Evolutionary conservation across 2,113 vertebrate species (phyloP).

Genomic region (Coptodon rendalli): DNA sequence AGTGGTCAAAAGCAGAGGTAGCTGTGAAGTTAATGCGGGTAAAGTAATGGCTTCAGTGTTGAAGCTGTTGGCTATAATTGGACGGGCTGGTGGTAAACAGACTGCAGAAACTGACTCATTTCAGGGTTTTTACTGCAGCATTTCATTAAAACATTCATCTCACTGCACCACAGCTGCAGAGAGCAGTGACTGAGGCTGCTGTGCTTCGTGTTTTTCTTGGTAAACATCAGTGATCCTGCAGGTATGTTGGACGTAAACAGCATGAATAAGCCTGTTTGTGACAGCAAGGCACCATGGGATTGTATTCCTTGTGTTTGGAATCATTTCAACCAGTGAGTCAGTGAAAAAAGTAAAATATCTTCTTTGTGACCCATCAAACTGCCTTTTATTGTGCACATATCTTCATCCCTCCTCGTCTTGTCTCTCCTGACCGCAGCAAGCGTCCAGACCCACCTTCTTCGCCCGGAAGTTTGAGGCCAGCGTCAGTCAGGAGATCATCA

Average conservation of each 20-base stretch:
- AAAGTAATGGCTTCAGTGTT: neutral
- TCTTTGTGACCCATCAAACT: neutral
- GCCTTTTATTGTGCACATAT: neutral
- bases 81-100: neutral
- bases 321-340: neutral
- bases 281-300: neutral
- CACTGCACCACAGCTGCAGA: neutral
- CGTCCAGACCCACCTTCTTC: conserved; percentile 91
- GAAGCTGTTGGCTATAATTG: neutral
- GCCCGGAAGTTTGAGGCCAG: conserved; percentile 95
- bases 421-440: conserved; percentile 75
- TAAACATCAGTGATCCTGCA: neutral
- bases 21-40: neutral
- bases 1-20: neutral
- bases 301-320: neutral
- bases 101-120: neutral
- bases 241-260: neutral
- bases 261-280: neutral
- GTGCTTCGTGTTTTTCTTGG: neutral
- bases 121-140: too few relatives aligned
- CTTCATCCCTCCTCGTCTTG: neutral
- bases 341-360: rapidly evolving
- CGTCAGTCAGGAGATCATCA: conserved; percentile 92
- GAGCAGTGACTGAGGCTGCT: neutral
- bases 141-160: neutral